phyloP scores from a whole-genome alignment of 2,797 vertebrate species.

The Eleutherodactylus coqui region DNA sequence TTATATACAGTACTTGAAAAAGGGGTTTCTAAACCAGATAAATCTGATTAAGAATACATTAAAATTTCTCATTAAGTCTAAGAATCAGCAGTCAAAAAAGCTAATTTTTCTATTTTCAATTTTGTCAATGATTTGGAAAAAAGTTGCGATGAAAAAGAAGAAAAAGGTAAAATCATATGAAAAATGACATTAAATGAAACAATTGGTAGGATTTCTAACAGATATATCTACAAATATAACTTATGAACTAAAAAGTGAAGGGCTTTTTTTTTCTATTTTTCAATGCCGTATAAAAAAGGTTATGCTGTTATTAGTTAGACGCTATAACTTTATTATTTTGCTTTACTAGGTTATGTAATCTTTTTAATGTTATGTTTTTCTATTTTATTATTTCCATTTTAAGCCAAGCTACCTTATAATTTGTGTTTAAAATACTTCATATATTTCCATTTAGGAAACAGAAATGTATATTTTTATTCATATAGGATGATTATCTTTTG shows the following conservation, averaged over 20 bases:
- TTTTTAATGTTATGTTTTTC: not conserved
- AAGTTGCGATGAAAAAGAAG: not conserved
- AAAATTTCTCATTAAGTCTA: not conserved
- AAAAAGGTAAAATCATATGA: slow-evolving; percentile 1
- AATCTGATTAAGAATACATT: not conserved
- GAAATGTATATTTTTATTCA: not conserved
- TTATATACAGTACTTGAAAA: not conserved
- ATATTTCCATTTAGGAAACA: not conserved
- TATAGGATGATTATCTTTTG: not conserved
- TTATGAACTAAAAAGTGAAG: not conserved
- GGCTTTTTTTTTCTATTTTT: not conserved
- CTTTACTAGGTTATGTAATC: not conserved
- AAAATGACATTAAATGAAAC: slow-evolving; percentile 29
- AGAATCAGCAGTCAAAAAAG: not conserved
- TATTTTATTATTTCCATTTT: not conserved
- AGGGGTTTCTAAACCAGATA: not conserved
- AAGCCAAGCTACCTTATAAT: not conserved
- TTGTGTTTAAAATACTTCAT: not conserved
- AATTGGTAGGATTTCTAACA: not conserved
- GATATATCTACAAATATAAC: not conserved
- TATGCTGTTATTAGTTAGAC: not conserved
- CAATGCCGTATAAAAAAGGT: not conserved
- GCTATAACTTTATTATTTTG: not conserved
- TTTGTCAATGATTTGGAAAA: not conserved
- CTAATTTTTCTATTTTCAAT: no score